Percentiles rank a stretch among this genome's conserved stretches.
Evolutionary conservation across 2,888 invertebrate species (phyloP).

Genomic region (Gisinianus flammeolus): DNA sequence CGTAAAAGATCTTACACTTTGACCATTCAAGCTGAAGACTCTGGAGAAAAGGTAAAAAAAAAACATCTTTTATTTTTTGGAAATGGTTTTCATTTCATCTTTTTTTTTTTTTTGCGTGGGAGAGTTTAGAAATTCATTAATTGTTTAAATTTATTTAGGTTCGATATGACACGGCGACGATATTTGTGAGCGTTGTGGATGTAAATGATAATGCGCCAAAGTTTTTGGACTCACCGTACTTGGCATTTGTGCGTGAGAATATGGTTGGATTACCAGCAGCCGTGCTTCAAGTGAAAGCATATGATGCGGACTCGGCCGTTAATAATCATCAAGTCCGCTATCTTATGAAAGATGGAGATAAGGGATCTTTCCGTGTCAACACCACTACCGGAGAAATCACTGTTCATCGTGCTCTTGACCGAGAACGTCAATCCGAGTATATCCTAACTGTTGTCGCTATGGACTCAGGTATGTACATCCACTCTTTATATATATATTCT

Average conservation of each 20-base stretch:
- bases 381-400: conserved; percentile 90
- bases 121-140: background rate
- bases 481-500: background rate
- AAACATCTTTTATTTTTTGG: conserved; percentile 61
- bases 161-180: conserved; percentile 73
- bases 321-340: conserved; percentile 83
- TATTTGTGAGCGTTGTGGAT: conserved; percentile 61
- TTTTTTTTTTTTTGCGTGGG: conserved; percentile 12
- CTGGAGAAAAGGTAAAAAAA: conserved; percentile 73
- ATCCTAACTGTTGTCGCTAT: conserved; percentile 86
- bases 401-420: conserved; percentile 79
- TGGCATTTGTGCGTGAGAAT: conserved; percentile 92
- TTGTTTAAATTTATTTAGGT: conserved; percentile 58
- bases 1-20: conserved; percentile 82
- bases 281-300: conserved; percentile 60
- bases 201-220: conserved; percentile 67
- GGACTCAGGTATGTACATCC: conserved; percentile 80
- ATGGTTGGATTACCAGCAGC: conserved; percentile 72
- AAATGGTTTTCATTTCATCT: conserved; percentile 1
- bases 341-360: conserved; percentile 91
- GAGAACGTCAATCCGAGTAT: conserved; percentile 83
- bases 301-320: conserved; percentile 56
- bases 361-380: conserved; percentile 88
- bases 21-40: conserved; percentile 86
- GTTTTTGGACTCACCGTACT: conserved; percentile 92